Conservation (phyloP, 2,797 vertebrate genomes). For the Simalia tracyae region DNA sequence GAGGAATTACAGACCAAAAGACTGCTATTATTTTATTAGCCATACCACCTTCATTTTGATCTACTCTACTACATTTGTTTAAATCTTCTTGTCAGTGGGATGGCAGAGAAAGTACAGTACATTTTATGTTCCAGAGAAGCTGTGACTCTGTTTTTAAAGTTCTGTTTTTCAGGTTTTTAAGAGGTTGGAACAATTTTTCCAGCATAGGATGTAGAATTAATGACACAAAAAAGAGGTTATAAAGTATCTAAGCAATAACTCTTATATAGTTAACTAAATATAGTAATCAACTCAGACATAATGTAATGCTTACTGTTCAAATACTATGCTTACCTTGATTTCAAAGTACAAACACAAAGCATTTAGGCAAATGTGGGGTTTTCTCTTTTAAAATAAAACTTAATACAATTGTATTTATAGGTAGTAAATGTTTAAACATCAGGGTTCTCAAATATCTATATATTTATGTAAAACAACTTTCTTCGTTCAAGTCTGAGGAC, state of each 20-base stretch:
- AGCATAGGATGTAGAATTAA: neutral
- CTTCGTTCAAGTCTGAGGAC: neutral
- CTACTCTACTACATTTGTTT: conserved; percentile 54
- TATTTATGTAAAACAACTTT: conserved; percentile 18
- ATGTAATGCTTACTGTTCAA: neutral
- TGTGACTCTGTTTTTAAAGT: conserved; percentile 12
- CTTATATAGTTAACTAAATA: neutral
- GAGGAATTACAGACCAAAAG: conserved; percentile 66
- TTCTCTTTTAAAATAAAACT: neutral
- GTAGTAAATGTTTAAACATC: neutral
- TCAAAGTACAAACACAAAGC: neutral
- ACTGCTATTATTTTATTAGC: conserved; percentile 69
- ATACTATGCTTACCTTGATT: neutral
- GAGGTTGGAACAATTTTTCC: conserved; percentile 1
- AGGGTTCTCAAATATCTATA: neutral
- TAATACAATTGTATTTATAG: neutral
- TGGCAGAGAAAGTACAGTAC: conserved; percentile 37
- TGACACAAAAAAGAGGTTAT: conserved; percentile 20
- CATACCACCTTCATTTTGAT: conserved; percentile 57
- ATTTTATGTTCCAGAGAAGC: neutral
- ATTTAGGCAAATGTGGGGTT: neutral
- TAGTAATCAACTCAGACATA: neutral
- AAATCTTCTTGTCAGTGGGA: conserved; percentile 54
- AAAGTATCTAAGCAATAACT: neutral
- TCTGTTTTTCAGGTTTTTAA: conserved; percentile 2